Evolutionary conservation across 2,113 vertebrate genomes (phyloP).

Genomic region (Mobula birostris): DNA sequence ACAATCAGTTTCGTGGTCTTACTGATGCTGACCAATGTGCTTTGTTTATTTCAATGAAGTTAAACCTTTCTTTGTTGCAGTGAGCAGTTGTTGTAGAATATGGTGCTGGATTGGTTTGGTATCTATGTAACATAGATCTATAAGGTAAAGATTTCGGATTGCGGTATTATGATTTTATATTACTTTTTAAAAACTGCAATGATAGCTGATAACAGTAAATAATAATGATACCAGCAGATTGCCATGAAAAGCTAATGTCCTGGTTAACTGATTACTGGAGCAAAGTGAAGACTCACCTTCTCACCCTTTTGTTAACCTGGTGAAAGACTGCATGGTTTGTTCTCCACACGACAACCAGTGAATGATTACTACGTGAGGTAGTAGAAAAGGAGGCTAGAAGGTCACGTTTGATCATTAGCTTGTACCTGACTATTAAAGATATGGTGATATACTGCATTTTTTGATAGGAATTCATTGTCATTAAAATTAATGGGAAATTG

Average conservation of each 20-base stretch:
- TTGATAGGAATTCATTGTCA: not conserved
- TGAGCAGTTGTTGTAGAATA: not conserved
- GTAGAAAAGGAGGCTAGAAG: not conserved
- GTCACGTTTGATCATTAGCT: not conserved
- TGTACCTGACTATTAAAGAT: not conserved
- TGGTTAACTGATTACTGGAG: not conserved
- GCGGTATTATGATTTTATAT: not conserved
- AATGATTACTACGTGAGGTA: not conserved
- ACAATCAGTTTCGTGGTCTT: too few relatives aligned
- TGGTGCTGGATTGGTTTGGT: not conserved
- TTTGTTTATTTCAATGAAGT: not conserved
- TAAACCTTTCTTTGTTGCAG: too few relatives aligned
- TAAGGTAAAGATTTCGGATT: not conserved
- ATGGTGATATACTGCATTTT: not conserved
- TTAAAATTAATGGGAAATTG: not conserved
- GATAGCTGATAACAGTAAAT: not conserved
- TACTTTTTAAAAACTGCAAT: too few relatives aligned
- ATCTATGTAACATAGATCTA: not conserved
- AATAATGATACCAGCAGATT: not conserved
- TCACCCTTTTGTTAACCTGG: not conserved
- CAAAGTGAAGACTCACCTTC: not conserved
- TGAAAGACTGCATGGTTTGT: conserved; percentile 12
- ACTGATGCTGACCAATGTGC: not conserved
- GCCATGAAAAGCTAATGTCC: not conserved
- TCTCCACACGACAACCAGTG: not conserved